Evolutionary conservation across 2,113 vertebrate genomes (phyloP), one percentile per base, ranked within the genome.

Genomic region (Apeltes quadracus): DNA sequence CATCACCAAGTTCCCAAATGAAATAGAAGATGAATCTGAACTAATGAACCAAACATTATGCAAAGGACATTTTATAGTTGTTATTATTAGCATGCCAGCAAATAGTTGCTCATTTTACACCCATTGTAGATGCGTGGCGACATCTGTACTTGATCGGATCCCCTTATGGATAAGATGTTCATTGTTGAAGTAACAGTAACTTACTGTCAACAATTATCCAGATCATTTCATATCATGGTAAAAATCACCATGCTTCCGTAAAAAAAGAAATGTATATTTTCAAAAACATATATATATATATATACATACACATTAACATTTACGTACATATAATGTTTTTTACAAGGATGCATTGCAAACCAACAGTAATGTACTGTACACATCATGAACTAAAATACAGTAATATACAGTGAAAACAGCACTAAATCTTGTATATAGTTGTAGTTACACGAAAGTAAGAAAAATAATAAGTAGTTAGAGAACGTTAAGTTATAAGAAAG

Each of bases 101-200:
- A 44, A 41, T 23, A 13, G 12, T 48, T 48, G 44, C 16, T 48
- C 18, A 12, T 51, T 51, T 54, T 13, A 27, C 8, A 25, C 39
- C 22, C 14, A 16, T 36, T 22, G 11, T n/a, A 23, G 14, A 23
- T 9, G 16, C 4, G 13, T 16, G 29, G 22, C 38, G 27, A 4
- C 23, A 22, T 75, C 69, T 72, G 39, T 46, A 48, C 43, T 79
- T 73, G 51, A 41, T 39, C 68, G 61, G 46, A 68, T 54, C 58
- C 39, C 29, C 61, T 68, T 48, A 53, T 50, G n/a, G 48, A n/a
- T 11, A 11, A 9, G 20, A 22, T 22, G 10, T 50, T 20, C 8
- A 20, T 46, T 20, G 44, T 20, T 18, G 20, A 46, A 18, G 3
- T 46, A 46, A 10, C 44, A n/a, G 18, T 46, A 46, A 46, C 44